Conservation (phyloP, 2,888 invertebrate genomes). For the Cheilosia variabilis region DNA sequence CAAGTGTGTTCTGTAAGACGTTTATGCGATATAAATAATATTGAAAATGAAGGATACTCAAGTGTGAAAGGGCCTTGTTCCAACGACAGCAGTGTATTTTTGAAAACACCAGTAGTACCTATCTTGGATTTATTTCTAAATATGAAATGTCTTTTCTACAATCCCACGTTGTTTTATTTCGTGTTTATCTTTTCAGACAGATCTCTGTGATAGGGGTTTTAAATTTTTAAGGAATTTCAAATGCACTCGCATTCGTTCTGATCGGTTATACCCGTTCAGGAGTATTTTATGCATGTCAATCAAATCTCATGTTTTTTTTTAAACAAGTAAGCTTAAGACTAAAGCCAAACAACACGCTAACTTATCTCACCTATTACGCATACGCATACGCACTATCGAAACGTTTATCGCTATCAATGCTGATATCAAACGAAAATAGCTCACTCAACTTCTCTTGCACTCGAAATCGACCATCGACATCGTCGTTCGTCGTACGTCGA, state of each 20-base stretch:
- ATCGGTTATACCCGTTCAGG: no score
- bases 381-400: background rate
- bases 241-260: no score
- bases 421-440: constrained; percentile 39
- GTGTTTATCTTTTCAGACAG: background rate
- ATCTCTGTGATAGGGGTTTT: background rate
- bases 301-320: constrained; percentile 16
- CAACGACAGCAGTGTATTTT: no score
- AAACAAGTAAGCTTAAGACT: background rate
- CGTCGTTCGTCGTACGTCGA: background rate
- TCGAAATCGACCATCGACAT: background rate
- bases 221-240: background rate
- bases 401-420: background rate
- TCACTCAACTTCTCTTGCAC: constrained; percentile 13
- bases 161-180: no score
- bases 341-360: constrained; percentile 4
- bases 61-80: no score
- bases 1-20: no score
- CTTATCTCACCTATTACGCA: background rate
- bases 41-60: no score
- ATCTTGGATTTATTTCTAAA: no score
- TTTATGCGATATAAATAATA: background rate
- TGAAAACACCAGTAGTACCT: no score
- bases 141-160: no score
- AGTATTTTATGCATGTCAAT: background rate